Evolutionary conservation across 2,888 invertebrate species (phyloP), one percentile per base, ranked within the genome.

Genomic region (Drosophila anomelani): DNA sequence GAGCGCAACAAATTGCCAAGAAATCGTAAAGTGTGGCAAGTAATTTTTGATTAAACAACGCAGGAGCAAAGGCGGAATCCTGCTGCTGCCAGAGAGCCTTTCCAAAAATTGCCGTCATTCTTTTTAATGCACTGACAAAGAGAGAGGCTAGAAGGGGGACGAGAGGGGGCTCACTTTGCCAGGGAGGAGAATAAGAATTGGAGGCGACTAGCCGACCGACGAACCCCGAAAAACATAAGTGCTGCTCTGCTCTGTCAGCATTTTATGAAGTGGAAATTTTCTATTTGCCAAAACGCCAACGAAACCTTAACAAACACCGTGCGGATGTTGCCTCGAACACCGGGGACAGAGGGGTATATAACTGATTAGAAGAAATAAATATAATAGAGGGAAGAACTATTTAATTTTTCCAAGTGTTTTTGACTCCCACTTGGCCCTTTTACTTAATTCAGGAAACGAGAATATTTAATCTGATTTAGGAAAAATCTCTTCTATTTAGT

Each of bases 191-290:
- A 71, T 54, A 64, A 63, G 72, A 73, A 60, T 59, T 57, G 75
- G 53, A 71, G 60, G 66, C 53, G 44, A 64, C 64, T 43, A 51
- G 64, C 64, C 62, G 34, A 64, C 63, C 64, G 63, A 43, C 64
- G 51, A 64, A 36, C 64, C 64, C 63, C 58, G 49, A 83, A 75
- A 75, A 77, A 76, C 88, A 86, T 86, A 86, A 85, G 86, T 81
- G 86, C 84, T 68, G 69, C 68, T 77, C 64, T 76, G 77, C 84
- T 79, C 74, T 85, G 85, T 85, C 85, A 87, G 85, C 86, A 79
- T 90, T 89, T 90, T 89, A 90, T 89, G 88, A 88, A 88, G 90
- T 89, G 90, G 83, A 90, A 90, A 89, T 89, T 90, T 87, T 83
- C 80, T 81, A 83, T 77, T 88, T 85, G 80, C 78, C 78, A 81